Evolutionary conservation across 1,140 invertebrate species (phyloP), one percentile per base, ranked within the genome.

Genomic region (Pomacea maculata): DNA sequence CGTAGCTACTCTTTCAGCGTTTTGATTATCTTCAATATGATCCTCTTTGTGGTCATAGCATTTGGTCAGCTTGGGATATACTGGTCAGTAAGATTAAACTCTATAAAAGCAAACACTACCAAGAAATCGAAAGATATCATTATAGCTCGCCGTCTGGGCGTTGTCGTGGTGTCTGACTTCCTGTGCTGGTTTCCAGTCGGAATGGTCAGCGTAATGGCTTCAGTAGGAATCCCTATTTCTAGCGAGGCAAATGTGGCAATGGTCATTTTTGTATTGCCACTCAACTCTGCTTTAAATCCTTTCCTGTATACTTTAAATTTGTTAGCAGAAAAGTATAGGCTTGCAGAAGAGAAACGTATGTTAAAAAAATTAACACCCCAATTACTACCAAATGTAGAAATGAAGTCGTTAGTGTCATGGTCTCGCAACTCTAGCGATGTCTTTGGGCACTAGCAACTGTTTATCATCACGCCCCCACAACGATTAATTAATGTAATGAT

Each of bases 171-270:
- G 17, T 79, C 82, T 52, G 79, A 85, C 61, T 82, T 68, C 34
- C 34, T 76, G 6, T 79, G 81, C 61, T 82, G 34, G 74, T 73
- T 81, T 81, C 71, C 80, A 52, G 65, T 81, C 52, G 54, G 54
- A 1, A 29, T 82, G 0, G 54, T 72, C 54, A 75, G 80, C 6
- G 9, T 86, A 21, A 61, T 83, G 64, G 81, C 86, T 25, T 57
- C 80, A 34, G 61, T 45, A 34, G 86, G 82, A 1, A 19, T 78
- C 15, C 45, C 68, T 19, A 82, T 86, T n/a, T 65, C 81, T 17
- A 80, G 81, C 10, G 84, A 85, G 61, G 80, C 84, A 14, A 84
- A 86, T 65, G 83, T 83, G 3, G 85, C 80, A 78, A 65, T 80
- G 1, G 83, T 82, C 4, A 82, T 86, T 5, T 85, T 86, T 67